These are phyloP conservation scores for Phrynosoma blainvillii DNA, from an alignment of 2,113 vertebrate species.

Conservation along the genomic window DNA sequence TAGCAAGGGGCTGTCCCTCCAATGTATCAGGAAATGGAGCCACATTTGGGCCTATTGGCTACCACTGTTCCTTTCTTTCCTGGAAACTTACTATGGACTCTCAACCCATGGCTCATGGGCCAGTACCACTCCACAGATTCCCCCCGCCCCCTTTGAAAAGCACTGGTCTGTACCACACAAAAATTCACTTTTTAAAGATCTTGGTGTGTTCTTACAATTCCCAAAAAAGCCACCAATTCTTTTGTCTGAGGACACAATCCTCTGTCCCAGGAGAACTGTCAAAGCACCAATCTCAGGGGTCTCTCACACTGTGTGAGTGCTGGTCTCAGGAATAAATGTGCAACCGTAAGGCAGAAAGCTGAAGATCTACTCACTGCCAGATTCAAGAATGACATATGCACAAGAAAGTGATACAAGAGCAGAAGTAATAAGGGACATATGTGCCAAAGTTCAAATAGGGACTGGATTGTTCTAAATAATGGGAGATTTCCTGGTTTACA, in stretches of 20 bases:
- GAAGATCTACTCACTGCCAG: background rate
- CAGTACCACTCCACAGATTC: too few relatives aligned
- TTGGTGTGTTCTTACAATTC: background rate
- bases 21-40: too few relatives aligned
- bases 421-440: conserved; percentile 24
- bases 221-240: conserved; percentile 3
- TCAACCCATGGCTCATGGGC: too few relatives aligned
- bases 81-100: too few relatives aligned
- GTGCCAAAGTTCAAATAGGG: conserved; percentile 40
- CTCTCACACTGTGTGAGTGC: conserved; percentile 40
- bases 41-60: too few relatives aligned
- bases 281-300: conserved; percentile 51
- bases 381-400: too few relatives aligned
- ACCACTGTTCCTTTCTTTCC: too few relatives aligned
- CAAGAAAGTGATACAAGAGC: background rate
- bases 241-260: conserved; percentile 29
- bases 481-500: conserved; percentile 17
- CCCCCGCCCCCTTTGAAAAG: too few relatives aligned
- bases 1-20: too few relatives aligned
- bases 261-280: conserved; percentile 7
- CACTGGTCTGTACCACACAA: conserved; percentile 1
- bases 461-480: background rate
- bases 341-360: background rate
- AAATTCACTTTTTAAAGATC: conserved; percentile 37
- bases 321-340: conserved; percentile 28